Evolutionary conservation across 2,888 invertebrate species (phyloP).

Genomic region (Trachelus troglodyta): DNA sequence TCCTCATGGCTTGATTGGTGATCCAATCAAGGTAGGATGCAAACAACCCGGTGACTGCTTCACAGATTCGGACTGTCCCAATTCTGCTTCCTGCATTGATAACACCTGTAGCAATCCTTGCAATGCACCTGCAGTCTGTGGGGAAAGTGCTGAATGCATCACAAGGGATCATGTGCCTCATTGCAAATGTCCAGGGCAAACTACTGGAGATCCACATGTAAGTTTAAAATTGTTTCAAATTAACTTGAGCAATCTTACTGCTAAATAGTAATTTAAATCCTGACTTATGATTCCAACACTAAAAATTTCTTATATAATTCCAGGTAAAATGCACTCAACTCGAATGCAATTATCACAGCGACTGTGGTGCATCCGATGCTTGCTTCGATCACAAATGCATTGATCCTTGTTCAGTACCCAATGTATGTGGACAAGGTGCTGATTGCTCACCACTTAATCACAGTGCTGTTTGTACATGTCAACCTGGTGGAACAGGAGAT

Average conservation of each 20-base stretch:
- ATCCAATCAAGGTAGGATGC: conserved; percentile 79
- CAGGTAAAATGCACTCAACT: conserved; percentile 75
- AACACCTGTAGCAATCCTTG: conserved; percentile 85
- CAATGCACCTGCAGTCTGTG: conserved; percentile 75
- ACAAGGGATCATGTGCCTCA: conserved; percentile 76
- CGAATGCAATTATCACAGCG: conserved; percentile 83
- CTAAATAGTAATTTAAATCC: neutral
- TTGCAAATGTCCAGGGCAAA: conserved; percentile 81
- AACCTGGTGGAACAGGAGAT: conserved; percentile 86
- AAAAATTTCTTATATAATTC: neutral
- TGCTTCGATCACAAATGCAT: conserved; percentile 85
- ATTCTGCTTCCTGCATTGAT: conserved; percentile 79
- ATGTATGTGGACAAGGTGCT: conserved; percentile 86
- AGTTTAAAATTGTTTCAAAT: conserved; percentile 8
- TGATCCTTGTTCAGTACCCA: conserved; percentile 83
- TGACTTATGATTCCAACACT: neutral
- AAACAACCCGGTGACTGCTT: conserved; percentile 86
- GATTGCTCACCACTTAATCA: conserved; percentile 82
- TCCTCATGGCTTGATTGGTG: conserved; percentile 82
- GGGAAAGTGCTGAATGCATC: conserved; percentile 80
- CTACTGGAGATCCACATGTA: conserved; percentile 79
- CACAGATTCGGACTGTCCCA: conserved; percentile 82
- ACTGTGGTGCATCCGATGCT: conserved; percentile 77
- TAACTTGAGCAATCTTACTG: neutral
- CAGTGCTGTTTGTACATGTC: conserved; percentile 85